These are phyloP conservation scores for Chlorodrepanis virens DNA, from an alignment of 2,113 vertebrate species.

Conservation along the genomic window DNA sequence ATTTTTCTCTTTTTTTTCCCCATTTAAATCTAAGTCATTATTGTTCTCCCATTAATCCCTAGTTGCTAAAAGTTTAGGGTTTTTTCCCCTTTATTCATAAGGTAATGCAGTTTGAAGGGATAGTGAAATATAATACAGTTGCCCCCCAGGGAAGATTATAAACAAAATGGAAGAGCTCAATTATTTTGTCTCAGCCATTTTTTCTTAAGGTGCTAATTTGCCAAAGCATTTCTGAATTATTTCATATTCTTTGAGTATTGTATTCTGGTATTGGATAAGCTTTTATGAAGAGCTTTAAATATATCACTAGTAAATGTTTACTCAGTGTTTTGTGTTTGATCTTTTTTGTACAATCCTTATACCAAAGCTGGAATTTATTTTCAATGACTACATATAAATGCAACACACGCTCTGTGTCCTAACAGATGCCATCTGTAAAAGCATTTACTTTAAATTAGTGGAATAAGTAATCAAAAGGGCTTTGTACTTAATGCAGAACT, in stretches of 20 bases:
- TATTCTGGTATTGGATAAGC: constrained; percentile 65
- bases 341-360: constrained; percentile 70
- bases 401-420: constrained; percentile 76
- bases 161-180: constrained; percentile 7
- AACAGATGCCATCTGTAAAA: constrained; percentile 89
- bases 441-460: constrained; percentile 89
- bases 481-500: constrained; percentile 88
- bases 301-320: constrained; percentile 74
- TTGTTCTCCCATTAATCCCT: background rate
- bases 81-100: constrained; percentile 6
- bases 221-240: constrained; percentile 73
- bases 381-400: constrained; percentile 79
- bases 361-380: constrained; percentile 83
- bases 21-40: background rate
- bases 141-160: constrained; percentile 30
- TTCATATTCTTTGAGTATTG: constrained; percentile 38
- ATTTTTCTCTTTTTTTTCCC: background rate
- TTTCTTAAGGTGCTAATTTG: constrained; percentile 77
- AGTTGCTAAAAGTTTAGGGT: constrained; percentile 21
- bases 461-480: constrained; percentile 88
- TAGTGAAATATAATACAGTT: constrained; percentile 50
- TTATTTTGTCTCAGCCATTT: constrained; percentile 56
- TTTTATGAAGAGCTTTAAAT: constrained; percentile 73
- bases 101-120: constrained; percentile 32
- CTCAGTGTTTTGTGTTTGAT: constrained; percentile 76